Conservation (phyloP, 2,888 invertebrate genomes). For the Brenthis daphne region DNA sequence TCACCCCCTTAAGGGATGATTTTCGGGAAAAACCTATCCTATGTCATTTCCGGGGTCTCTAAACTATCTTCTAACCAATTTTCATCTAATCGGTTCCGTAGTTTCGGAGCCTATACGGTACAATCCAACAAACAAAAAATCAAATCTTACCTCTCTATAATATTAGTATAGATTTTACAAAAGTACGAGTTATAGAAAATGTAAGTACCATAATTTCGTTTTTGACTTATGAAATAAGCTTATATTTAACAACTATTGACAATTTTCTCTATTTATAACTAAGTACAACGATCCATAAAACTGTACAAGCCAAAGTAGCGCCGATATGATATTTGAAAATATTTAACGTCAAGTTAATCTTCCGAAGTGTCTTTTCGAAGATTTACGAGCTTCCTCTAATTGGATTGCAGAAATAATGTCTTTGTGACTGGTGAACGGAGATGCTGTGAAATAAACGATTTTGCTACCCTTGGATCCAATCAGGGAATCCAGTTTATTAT, state of each 20-base stretch:
- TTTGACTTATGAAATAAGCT: too few relatives aligned
- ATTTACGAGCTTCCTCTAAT: slow-evolving; percentile 38
- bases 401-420: slow-evolving; percentile 39
- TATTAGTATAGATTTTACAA: too few relatives aligned
- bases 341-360: slow-evolving; percentile 35
- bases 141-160: too few relatives aligned
- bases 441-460: slow-evolving; percentile 33
- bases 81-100: too few relatives aligned
- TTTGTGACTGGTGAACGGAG: slow-evolving; percentile 34
- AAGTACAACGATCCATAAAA: neutral
- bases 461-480: slow-evolving; percentile 11
- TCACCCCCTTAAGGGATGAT: too few relatives aligned
- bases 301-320: neutral
- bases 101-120: too few relatives aligned
- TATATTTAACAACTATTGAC: neutral
- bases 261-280: neutral
- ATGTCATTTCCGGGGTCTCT: too few relatives aligned
- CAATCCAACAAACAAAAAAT: too few relatives aligned
- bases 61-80: too few relatives aligned
- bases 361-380: slow-evolving; percentile 32
- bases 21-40: too few relatives aligned
- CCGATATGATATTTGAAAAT: slow-evolving; percentile 24
- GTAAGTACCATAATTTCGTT: too few relatives aligned
- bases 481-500: slow-evolving; percentile 9
- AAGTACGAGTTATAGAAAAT: too few relatives aligned